These are phyloP conservation scores for Misgurnus mizolepis DNA, from an alignment of 2,113 vertebrate species.

Conservation along the genomic window DNA sequence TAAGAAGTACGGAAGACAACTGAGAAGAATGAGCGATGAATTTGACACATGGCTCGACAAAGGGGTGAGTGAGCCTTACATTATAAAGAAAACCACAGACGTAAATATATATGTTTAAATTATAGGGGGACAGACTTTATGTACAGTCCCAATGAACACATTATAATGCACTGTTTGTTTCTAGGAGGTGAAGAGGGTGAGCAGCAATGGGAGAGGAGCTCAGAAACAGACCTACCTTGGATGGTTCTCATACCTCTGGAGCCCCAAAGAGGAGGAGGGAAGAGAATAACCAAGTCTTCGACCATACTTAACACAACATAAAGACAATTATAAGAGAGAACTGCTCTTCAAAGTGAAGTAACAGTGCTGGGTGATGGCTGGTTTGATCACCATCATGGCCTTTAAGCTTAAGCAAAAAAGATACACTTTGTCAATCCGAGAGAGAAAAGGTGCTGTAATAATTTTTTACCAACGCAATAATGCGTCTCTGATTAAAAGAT, in stretches of 20 bases:
- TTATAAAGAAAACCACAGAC: not conserved
- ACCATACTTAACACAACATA: not conserved
- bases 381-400: slow-evolving; percentile 53
- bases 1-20: slow-evolving; percentile 74
- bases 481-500: not conserved
- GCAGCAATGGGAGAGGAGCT: slow-evolving; percentile 26
- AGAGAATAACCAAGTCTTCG: slow-evolving; percentile 44
- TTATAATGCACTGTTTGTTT: not conserved
- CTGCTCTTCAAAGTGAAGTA: slow-evolving; percentile 26
- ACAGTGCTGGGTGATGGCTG: slow-evolving; percentile 37
- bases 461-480: slow-evolving; percentile 44
- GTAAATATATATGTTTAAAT: too few species aligned
- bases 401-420: slow-evolving; percentile 45
- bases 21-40: slow-evolving; percentile 81
- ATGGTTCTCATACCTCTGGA: slow-evolving; percentile 64
- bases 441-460: slow-evolving; percentile 1
- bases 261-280: slow-evolving; percentile 55
- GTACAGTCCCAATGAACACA: too few species aligned
- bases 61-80: slow-evolving; percentile 49
- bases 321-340: slow-evolving; percentile 1
- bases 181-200: slow-evolving; percentile 54
- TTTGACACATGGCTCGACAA: slow-evolving; percentile 74
- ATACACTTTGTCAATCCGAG: slow-evolving; percentile 2
- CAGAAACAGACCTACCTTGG: slow-evolving; percentile 48
- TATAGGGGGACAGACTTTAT: too few species aligned